These are phyloP conservation scores for Porites divaricata DNA, from an alignment of 92 coral and sea anemone genomes.

Conservation along the genomic window DNA sequence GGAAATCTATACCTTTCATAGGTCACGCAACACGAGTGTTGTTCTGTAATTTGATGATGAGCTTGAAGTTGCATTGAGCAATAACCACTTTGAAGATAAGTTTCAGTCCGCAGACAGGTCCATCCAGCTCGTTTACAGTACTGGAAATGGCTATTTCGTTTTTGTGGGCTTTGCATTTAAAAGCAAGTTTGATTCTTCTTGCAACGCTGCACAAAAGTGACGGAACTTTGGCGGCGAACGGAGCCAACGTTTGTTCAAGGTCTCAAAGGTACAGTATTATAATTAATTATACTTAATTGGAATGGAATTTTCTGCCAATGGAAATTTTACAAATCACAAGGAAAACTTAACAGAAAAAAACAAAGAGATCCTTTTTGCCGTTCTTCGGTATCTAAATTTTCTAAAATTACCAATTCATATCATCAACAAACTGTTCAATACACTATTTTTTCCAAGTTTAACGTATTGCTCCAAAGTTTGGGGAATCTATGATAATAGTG, in stretches of 20 bases:
- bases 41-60: background rate
- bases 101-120: background rate
- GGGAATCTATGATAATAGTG: too few relatives aligned
- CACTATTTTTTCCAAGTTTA: too few relatives aligned
- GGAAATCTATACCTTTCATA: background rate
- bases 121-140: background rate
- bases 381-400: too few relatives aligned
- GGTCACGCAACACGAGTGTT: background rate
- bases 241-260: conserved; percentile 63
- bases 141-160: conserved; percentile 32
- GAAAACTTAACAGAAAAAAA: too few relatives aligned
- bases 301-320: too few relatives aligned
- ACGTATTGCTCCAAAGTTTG: too few relatives aligned
- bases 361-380: too few relatives aligned
- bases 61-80: conserved; percentile 18
- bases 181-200: background rate
- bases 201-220: background rate
- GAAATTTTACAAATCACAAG: too few relatives aligned
- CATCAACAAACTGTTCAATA: too few relatives aligned
- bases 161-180: background rate
- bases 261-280: conserved; percentile 53
- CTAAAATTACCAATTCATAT: too few relatives aligned
- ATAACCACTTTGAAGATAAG: background rate
- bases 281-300: too few relatives aligned
- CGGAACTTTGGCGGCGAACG: conserved; percentile 40